These are phyloP conservation scores for Adoxophyes honmai DNA, from an alignment of 1,140 invertebrate species.

Conservation along the genomic window DNA sequence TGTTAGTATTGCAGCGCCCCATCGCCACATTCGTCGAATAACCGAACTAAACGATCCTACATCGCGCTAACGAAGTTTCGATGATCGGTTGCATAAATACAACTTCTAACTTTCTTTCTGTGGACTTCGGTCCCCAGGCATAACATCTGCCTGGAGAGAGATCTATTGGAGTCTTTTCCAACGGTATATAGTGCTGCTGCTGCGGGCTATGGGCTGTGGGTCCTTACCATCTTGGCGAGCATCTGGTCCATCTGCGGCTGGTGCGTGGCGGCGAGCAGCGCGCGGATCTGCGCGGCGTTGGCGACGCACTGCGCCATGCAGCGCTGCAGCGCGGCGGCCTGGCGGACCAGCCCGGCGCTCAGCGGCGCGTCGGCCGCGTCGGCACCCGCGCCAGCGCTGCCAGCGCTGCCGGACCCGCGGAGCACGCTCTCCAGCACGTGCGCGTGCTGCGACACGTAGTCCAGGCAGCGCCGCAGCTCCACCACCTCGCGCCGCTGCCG, in stretches of 20 bases:
- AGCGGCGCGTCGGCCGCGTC: constrained; percentile 41
- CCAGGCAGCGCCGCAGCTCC: constrained; percentile 60
- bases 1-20: no score
- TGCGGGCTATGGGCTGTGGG: neutral
- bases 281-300: constrained; percentile 59
- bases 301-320: constrained; percentile 67
- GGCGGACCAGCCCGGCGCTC: constrained; percentile 48
- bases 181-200: no score
- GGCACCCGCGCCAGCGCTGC: constrained; percentile 26
- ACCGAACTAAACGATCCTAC: no score
- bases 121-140: no score
- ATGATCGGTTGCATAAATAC: no score
- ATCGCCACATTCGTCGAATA: no score
- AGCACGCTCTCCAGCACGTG: constrained; percentile 60
- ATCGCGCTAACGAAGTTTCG: no score
- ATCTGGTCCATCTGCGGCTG: constrained; percentile 66
- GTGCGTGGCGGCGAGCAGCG: constrained; percentile 54
- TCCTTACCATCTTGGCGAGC: constrained; percentile 67
- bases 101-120: no score
- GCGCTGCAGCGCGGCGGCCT: constrained; percentile 62
- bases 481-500: constrained; percentile 57
- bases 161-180: no score
- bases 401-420: constrained; percentile 31
- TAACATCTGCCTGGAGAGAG: no score
- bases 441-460: constrained; percentile 65